Evolutionary conservation across 2,797 vertebrate species (phyloP).

Genomic region (Danio albolineatus): DNA sequence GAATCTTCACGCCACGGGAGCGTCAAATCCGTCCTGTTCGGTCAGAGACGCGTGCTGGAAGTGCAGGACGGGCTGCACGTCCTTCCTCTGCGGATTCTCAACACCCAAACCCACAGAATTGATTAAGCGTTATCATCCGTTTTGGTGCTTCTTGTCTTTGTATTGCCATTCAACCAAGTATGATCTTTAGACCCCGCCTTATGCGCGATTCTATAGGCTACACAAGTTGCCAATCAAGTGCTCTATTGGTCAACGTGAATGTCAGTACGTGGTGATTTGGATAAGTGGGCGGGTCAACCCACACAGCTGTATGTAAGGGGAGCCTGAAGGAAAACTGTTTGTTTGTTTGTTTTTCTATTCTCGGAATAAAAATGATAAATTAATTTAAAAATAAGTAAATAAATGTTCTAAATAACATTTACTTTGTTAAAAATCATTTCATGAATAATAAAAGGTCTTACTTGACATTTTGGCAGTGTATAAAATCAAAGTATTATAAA

Average conservation of each 20-base stretch:
- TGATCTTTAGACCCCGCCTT: conserved; percentile 75
- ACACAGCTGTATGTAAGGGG: conserved; percentile 21
- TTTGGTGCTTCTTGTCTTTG: conserved; percentile 69
- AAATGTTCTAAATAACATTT: too few relatives aligned
- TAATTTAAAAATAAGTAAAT: not conserved
- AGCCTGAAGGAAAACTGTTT: not conserved
- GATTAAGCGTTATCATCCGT: conserved; percentile 62
- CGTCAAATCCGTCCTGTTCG: conserved; percentile 1
- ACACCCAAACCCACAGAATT: conserved; percentile 33
- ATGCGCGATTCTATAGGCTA: conserved; percentile 67
- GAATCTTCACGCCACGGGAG: conserved; percentile 17
- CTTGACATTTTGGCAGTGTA: too few relatives aligned
- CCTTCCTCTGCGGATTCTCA: conserved; percentile 24
- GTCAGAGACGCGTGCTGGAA: conserved; percentile 14
- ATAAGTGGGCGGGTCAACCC: conserved; percentile 67
- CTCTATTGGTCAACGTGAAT: conserved; percentile 68
- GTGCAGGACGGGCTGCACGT: conserved; percentile 14
- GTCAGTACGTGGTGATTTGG: conserved; percentile 63
- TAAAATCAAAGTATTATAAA: too few relatives aligned
- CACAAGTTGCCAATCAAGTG: conserved; percentile 63
- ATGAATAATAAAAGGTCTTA: too few relatives aligned
- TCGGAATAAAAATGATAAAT: not conserved
- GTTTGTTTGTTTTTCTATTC: not conserved
- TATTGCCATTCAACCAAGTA: conserved; percentile 79
- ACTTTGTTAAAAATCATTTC: too few relatives aligned